Percentiles rank a stretch among this genome's conserved stretches.
phyloP scores from a whole-genome alignment of 2,113 vertebrate species.

The Scophthalmus maximus region DNA sequence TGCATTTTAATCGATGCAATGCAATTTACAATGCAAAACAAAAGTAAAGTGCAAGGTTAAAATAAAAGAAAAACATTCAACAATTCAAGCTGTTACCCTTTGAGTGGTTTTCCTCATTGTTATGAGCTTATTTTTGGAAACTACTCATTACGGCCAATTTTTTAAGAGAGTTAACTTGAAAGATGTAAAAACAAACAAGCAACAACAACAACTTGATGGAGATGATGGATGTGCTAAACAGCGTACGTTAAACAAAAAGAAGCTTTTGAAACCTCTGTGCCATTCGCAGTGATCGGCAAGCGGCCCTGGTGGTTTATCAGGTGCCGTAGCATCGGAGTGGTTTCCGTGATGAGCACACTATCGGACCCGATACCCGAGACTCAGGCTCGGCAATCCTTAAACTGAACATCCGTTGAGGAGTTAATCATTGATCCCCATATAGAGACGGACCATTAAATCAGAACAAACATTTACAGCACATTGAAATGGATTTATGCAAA shows the following conservation, averaged over 20 bases:
- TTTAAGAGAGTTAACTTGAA: background rate
- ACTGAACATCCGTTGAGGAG: conserved; percentile 37
- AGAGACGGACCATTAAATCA: conserved; percentile 47
- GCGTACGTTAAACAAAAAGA: background rate
- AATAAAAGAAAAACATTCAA: no score
- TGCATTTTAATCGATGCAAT: background rate
- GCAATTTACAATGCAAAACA: no score
- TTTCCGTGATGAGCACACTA: no score
- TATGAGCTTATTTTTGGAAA: background rate
- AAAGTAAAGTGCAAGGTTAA: no score
- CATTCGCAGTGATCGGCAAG: background rate
- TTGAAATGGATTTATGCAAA: conserved; percentile 52
- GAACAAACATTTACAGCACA: conserved; percentile 22
- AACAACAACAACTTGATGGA: no score
- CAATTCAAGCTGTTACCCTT: no score
- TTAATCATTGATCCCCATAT: conserved; percentile 30
- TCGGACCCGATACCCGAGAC: no score
- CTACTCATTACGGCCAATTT: background rate
- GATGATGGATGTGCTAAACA: background rate
- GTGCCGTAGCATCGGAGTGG: no score
- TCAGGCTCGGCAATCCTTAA: no score
- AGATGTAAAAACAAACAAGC: background rate
- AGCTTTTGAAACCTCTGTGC: background rate
- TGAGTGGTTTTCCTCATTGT: no score
- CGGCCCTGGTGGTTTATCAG: no score